Evolutionary conservation across 2,888 invertebrate species (phyloP).

Genomic region (Falcaria lacertinaria): DNA sequence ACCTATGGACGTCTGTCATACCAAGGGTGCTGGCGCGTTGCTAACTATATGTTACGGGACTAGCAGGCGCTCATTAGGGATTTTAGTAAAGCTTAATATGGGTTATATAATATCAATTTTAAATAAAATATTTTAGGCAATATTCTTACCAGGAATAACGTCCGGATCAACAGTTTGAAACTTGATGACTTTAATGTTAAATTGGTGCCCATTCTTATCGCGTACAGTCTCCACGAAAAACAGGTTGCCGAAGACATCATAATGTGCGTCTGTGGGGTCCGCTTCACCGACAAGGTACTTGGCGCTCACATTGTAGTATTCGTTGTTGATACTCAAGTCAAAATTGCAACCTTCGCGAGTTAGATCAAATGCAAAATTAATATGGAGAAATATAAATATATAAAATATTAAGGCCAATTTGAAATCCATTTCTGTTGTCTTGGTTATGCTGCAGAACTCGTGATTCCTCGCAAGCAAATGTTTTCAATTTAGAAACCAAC

Average conservation of each 20-base stretch:
- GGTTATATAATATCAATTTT: too few species aligned
- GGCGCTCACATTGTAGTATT: constrained; percentile 43
- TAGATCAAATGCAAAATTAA: constrained; percentile 47
- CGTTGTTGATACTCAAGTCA: constrained; percentile 48
- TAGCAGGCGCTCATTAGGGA: too few species aligned
- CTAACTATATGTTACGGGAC: too few species aligned
- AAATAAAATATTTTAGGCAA: background rate
- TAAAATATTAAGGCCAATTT: constrained; percentile 18
- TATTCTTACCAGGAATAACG: constrained; percentile 46
- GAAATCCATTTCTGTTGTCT: constrained; percentile 23
- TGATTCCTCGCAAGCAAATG: background rate
- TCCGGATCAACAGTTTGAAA: constrained; percentile 32
- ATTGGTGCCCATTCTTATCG: constrained; percentile 43
- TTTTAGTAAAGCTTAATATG: too few species aligned
- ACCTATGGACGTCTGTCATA: too few species aligned
- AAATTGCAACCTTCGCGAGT: constrained; percentile 39
- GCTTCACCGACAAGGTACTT: constrained; percentile 43
- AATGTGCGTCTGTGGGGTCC: constrained; percentile 57
- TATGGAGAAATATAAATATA: constrained; percentile 19
- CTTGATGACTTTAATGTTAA: constrained; percentile 47
- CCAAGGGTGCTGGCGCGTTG: too few species aligned
- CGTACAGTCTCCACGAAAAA: constrained; percentile 52
- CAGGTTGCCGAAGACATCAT: constrained; percentile 53
- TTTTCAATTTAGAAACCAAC: too few species aligned
- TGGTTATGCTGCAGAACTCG: too few species aligned